A percentile compares a stretch with the other conserved stretches of the same genome.
These are phyloP conservation scores for Bradypodion ventrale DNA, from an alignment of 2,797 vertebrate genomes.

Conservation along the genomic window DNA sequence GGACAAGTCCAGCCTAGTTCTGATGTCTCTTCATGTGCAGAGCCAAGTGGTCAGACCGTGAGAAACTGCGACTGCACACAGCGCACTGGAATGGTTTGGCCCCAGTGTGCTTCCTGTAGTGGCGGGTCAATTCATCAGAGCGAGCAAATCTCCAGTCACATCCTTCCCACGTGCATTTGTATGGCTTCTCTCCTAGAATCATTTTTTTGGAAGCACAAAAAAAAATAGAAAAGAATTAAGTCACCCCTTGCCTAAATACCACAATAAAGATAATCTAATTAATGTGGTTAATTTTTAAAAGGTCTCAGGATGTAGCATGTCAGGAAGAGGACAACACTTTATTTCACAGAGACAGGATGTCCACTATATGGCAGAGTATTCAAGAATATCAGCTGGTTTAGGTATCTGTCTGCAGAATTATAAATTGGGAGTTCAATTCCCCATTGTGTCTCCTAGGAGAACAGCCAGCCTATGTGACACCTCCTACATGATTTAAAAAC, in stretches of 20 bases:
- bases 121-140: conserved; percentile 95
- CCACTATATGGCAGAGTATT: background rate
- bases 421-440: too few species aligned
- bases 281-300: background rate
- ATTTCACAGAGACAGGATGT: background rate
- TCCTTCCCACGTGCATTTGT: conserved; percentile 96
- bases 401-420: too few species aligned
- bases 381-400: background rate
- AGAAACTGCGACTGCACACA: conserved; percentile 94
- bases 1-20: conserved; percentile 75
- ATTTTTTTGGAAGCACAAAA: background rate
- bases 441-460: too few species aligned
- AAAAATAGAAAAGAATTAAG: conserved; percentile 36
- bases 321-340: background rate
- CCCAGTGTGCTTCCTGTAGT: conserved; percentile 97
- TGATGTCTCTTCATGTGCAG: conserved; percentile 98
- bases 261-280: background rate
- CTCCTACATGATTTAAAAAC: background rate
- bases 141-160: conserved; percentile 97
- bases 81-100: conserved; percentile 95
- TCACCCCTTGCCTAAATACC: background rate
- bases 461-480: too few species aligned
- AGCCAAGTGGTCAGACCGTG: conserved; percentile 95
- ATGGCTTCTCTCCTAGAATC: conserved; percentile 92
- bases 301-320: background rate